Conservation (phyloP, 2,113 vertebrate species). For the Stegastes partitus region DNA sequence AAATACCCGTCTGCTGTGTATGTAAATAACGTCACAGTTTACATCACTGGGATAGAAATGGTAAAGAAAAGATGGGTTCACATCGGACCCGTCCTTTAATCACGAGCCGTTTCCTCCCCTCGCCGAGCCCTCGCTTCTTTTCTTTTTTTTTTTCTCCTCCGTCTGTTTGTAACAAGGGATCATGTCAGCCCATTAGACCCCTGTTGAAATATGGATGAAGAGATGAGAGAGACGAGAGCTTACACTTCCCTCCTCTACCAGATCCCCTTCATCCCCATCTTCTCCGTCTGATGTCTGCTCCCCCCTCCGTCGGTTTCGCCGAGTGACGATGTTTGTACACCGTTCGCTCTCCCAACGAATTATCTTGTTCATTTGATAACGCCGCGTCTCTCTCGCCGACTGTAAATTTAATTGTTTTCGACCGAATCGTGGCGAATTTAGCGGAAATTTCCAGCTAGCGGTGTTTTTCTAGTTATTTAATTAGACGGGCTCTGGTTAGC, state of each 20-base stretch:
- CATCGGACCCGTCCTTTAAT: neutral
- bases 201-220: conserved; percentile 80
- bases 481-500: neutral
- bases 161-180: conserved; percentile 60
- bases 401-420: neutral
- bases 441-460: neutral
- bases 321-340: conserved; percentile 31
- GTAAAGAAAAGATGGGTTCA: conserved; percentile 9
- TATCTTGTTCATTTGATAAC: conserved; percentile 6
- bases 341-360: neutral
- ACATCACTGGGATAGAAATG: neutral
- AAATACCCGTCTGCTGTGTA: neutral
- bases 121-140: conserved; percentile 3
- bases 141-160: conserved; percentile 11
- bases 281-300: conserved; percentile 57
- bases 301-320: conserved; percentile 41
- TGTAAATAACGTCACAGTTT: neutral
- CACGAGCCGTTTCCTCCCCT: conserved; percentile 11
- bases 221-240: conserved; percentile 68
- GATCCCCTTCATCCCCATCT: conserved; percentile 57
- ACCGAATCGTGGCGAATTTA: neutral
- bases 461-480: conserved; percentile 2
- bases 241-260: conserved; percentile 44
- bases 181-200: conserved; percentile 74
- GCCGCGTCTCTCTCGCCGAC: neutral